Evolutionary conservation across 1,140 invertebrate species (phyloP), one percentile per base, ranked within the genome.

Genomic region (Oncopodura yosiiana): DNA sequence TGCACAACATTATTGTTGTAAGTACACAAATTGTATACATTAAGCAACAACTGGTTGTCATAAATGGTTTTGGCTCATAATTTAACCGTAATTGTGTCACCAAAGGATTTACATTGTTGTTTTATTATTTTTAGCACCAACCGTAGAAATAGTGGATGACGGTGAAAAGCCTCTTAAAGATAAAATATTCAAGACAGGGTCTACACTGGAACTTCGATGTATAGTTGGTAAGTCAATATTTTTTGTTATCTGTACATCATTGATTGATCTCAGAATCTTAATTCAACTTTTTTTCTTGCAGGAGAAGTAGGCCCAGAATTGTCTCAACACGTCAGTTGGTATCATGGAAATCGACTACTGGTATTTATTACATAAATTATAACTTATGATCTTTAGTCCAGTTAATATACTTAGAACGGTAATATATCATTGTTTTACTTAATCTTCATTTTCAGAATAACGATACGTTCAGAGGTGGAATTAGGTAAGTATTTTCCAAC

Each of bases 121-220:
- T 41, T 41, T 41, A 8, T 27, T 18, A 9, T 50, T 72, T 71
- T 36, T 77, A 89, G 86, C 86, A 63, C 86, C 86, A 65, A 83
- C 81, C 66, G 82, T 87, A 60, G 83, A 86, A 69, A 87, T 88
- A 62, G 78, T 86, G n/a, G 86, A 87, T 65, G 85, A 87, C 62
- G 77, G 85, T 56, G 83, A 82, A 21, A 77, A 79, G 30, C 78
- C 80, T n/a, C 79, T 84, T 4, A 79, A 80, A 55, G 84, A 87
- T 70, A 87, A 87, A 71, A 86, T 86, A 70, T 88, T 87, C 75
- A 86, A 88, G 70, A 83, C 84, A 58, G 86, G 85, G 41, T 86
- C 83, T 62, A 88, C 86, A 56, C 86, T 89, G 66, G 86, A 88
- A 67, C 74, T 89, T 49, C 82, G 85, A 61, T 89, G 86, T 68